Percentiles rank a stretch among this genome's conserved stretches.
phyloP scores from a whole-genome alignment of 1,140 invertebrate species.

The Musca vetustissima region DNA sequence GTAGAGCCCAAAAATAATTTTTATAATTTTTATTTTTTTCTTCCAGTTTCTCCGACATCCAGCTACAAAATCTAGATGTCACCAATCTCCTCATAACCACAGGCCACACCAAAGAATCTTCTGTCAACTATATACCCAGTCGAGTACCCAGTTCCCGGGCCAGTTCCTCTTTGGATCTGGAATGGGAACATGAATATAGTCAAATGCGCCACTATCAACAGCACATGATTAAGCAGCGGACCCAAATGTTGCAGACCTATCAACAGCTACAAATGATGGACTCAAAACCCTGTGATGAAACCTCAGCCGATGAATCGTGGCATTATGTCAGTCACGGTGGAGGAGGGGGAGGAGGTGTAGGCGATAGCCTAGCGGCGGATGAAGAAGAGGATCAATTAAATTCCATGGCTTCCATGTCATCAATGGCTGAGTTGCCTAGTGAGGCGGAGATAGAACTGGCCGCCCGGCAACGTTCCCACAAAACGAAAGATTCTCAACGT shows the following conservation, averaged over 20 bases:
- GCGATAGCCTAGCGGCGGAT: too few species aligned
- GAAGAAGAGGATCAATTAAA: constrained; percentile 7
- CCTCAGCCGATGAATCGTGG: constrained; percentile 15
- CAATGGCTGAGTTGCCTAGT: background rate
- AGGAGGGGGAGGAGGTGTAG: too few species aligned
- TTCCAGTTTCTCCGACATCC: constrained; percentile 38
- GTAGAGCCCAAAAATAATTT: too few species aligned
- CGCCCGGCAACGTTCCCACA: background rate
- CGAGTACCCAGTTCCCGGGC: constrained; percentile 40
- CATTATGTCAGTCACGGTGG: constrained; percentile 6
- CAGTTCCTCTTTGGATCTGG: constrained; percentile 50
- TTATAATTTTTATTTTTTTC: background rate
- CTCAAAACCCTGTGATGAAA: background rate
- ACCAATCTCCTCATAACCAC: constrained; percentile 40
- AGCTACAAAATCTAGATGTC: constrained; percentile 48
- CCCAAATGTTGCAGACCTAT: background rate
- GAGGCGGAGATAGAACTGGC: background rate
- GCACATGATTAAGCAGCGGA: background rate
- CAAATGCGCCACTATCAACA: constrained; percentile 21
- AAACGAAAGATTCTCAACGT: background rate
- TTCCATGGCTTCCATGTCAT: background rate
- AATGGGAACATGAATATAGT: constrained; percentile 52
- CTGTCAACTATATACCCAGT: constrained; percentile 34
- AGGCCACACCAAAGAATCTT: constrained; percentile 40
- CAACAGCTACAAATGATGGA: constrained; percentile 22